Evolutionary conservation across 2,113 vertebrate genomes (phyloP).

Genomic region (Pelmatolapia mariae): DNA sequence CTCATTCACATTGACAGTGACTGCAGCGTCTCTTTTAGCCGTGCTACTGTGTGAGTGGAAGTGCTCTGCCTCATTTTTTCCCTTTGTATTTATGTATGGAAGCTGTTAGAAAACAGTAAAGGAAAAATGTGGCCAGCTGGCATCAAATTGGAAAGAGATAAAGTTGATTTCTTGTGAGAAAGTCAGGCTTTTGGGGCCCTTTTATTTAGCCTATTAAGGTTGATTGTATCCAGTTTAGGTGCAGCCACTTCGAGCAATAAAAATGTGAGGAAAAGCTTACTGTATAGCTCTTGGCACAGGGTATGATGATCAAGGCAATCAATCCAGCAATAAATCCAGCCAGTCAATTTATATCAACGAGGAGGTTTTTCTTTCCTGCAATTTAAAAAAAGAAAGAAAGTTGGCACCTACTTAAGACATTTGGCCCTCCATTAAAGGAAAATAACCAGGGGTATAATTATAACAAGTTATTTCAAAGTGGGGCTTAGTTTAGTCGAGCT

Average conservation of each 20-base stretch:
- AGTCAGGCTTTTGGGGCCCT: not conserved
- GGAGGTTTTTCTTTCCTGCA: not conserved
- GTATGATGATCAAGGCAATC: not conserved
- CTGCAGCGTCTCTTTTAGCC: constrained; percentile 15
- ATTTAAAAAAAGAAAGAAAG: not conserved
- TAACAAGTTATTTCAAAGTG: not conserved
- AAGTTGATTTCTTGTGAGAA: not conserved
- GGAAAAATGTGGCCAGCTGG: not conserved
- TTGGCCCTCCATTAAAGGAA: not conserved
- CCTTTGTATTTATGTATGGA: not conserved
- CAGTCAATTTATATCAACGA: not conserved
- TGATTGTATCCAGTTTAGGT: not conserved
- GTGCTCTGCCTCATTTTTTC: not conserved
- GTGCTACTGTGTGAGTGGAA: not conserved
- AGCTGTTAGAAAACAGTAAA: not conserved
- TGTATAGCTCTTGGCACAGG: not conserved
- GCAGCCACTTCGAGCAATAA: not conserved
- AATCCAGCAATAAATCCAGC: not conserved
- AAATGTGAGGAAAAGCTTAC: not conserved
- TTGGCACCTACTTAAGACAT: not conserved
- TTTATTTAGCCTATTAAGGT: not conserved
- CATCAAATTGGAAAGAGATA: not conserved
- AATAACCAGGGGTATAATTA: not conserved
- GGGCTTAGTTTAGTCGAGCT: not conserved
- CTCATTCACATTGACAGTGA: not conserved